Evolutionary conservation across 2,797 vertebrate genomes (phyloP), one percentile per base, ranked within the genome.

Genomic region (Spheniscus humboldti): DNA sequence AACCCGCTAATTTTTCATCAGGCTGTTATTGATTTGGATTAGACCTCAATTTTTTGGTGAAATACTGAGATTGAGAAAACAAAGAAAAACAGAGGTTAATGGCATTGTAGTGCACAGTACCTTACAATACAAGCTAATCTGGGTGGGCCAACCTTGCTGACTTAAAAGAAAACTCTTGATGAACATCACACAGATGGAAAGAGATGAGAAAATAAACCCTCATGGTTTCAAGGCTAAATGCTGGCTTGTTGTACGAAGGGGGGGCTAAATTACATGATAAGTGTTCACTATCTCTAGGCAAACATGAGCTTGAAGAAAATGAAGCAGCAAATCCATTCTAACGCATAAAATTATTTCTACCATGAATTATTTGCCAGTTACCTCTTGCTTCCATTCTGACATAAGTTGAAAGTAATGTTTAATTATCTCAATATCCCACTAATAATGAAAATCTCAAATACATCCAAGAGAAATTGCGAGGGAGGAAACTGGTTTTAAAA

Each of bases 371-470:
- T 92, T 93, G 45, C 19, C 86, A 77, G 88, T 76, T 79, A 74
- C 66, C 33, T 67, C 71, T 97, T 86, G n/a, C 47, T 93, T 94
- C 57, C 22, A 45, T 88, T 90, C 55, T 79, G 72, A 62, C 73
- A 48, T 47, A 47, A 88, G 52, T 37, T 95, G 91, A 88, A 94
- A 97, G 87, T 83, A 91, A 91, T 90, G 86, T 96, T 94, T 91
- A 95, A 95, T 96, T 97, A 94, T 95, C 60, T 90, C 67, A 76
- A 71, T 67, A 89, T 90, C 64, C 52, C 55, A 92, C 79, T 87
- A 79, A 87, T 95, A 94, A 96, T 86, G 37, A 96, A 97, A 85
- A 91, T 94, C 94, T 92, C 79, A 94, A 97, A 94, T 47, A 52
- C 55, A 90, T 79, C 41, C 47, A 92, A 91, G 80, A 93, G 90